phyloP scores from a whole-genome alignment of 2,113 vertebrate genomes.

The Trinectes maculatus region DNA sequence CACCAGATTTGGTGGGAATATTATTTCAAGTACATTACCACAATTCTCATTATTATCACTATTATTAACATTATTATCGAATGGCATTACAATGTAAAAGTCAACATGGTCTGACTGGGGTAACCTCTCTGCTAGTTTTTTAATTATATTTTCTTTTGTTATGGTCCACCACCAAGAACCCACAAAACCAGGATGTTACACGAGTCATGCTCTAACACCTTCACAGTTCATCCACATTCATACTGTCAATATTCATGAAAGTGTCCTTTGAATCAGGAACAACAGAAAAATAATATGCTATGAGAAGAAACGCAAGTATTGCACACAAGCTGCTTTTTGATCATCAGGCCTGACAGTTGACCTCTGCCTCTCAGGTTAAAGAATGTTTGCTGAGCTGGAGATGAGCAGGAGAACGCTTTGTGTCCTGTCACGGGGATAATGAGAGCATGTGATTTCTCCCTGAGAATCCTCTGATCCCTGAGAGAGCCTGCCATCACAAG shows the following conservation, averaged over 20 bases:
- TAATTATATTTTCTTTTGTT: too few species aligned
- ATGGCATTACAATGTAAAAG: too few species aligned
- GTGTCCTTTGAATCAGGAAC: conserved; percentile 1
- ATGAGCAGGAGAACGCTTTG: not conserved
- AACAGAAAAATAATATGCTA: not conserved
- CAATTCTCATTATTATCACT: not conserved
- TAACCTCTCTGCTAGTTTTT: too few species aligned
- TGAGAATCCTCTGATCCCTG: conserved; percentile 1
- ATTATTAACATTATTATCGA: not conserved
- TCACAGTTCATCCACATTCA: too few species aligned
- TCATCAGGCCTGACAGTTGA: conserved; percentile 8
- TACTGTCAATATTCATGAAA: not conserved
- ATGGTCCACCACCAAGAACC: too few species aligned
- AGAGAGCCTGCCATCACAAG: conserved; percentile 20
- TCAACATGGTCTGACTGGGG: too few species aligned
- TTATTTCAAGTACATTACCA: too few species aligned
- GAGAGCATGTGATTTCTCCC: not conserved
- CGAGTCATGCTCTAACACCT: too few species aligned
- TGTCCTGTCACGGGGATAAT: too few species aligned
- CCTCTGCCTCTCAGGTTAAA: not conserved
- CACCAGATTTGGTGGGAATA: too few species aligned
- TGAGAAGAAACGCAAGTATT: not conserved
- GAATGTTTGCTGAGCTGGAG: conserved; percentile 9
- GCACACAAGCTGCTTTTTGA: conserved; percentile 27
- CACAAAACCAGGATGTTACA: too few species aligned